Percentiles rank a stretch among this genome's conserved stretches.
phyloP scores from a whole-genome alignment of 1,140 invertebrate species.

The Atopsyche davidsoni region DNA sequence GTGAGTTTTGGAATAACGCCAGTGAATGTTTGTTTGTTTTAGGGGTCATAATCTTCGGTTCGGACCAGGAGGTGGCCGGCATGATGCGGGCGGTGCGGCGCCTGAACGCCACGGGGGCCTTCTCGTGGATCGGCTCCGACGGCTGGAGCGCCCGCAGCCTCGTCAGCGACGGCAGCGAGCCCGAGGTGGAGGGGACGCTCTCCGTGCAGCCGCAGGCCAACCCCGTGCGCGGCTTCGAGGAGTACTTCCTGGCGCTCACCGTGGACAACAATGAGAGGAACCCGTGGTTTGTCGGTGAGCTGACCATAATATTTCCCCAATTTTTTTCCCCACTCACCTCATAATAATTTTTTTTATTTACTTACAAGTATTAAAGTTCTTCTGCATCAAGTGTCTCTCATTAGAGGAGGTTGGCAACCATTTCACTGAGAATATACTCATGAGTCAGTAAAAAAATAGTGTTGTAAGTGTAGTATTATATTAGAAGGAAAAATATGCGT shows the following conservation, averaged over 20 bases:
- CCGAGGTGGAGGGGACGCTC: constrained; percentile 83
- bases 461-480: too few species aligned
- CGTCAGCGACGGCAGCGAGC: constrained; percentile 79
- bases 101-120: constrained; percentile 80
- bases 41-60: constrained; percentile 95
- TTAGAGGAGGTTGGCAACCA: too few species aligned
- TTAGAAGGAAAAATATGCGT: too few species aligned
- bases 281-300: constrained; percentile 89
- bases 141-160: constrained; percentile 84
- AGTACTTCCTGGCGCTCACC: constrained; percentile 81
- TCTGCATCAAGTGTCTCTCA: too few species aligned
- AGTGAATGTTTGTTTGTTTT: constrained; percentile 34
- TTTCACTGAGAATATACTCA: too few species aligned
- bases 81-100: constrained; percentile 86
- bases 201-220: constrained; percentile 88
- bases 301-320: too few species aligned
- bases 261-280: constrained; percentile 83
- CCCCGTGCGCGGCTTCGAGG: constrained; percentile 77
- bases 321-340: too few species aligned
- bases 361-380: too few species aligned
- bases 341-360: too few species aligned
- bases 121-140: constrained; percentile 93
- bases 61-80: constrained; percentile 92
- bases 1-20: neutral
- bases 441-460: too few species aligned